These are phyloP conservation scores for Drosophila neutralis DNA, from an alignment of 2,888 invertebrate species.

Conservation along the genomic window DNA sequence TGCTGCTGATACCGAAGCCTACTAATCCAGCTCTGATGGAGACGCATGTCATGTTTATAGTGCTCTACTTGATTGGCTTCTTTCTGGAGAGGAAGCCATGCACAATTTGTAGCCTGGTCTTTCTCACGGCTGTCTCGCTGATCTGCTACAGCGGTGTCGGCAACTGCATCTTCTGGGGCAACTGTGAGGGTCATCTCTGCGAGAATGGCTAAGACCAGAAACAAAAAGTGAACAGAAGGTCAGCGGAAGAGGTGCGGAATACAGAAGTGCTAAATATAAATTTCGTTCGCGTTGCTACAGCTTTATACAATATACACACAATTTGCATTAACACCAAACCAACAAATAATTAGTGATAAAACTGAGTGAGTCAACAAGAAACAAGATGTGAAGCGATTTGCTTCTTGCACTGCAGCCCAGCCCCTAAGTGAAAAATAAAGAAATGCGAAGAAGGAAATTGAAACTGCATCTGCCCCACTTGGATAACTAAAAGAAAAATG, in stretches of 20 bases:
- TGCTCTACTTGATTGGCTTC: conserved; percentile 97
- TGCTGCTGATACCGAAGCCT: conserved; percentile 98
- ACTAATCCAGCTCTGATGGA: conserved; percentile 97
- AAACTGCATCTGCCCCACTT: conserved; percentile 23
- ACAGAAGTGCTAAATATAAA: conserved; percentile 36
- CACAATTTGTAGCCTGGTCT: conserved; percentile 98
- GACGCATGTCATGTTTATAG: conserved; percentile 99
- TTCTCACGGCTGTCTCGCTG: conserved; percentile 95
- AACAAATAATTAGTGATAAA: conserved; percentile 65
- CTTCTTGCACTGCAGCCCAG: neutral
- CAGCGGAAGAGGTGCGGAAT: conserved; percentile 30
- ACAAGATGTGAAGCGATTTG: conserved; percentile 11
- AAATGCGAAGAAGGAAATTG: neutral
- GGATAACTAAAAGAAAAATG: conserved; percentile 15
- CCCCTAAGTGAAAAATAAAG: conserved; percentile 7
- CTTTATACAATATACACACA: conserved; percentile 52
- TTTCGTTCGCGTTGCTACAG: conserved; percentile 57
- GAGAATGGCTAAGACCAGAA: conserved; percentile 84
- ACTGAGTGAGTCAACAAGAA: conserved; percentile 66
- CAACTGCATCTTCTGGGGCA: conserved; percentile 96
- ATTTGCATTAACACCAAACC: conserved; percentile 52
- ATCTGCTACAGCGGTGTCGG: conserved; percentile 98
- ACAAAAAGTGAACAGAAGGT: conserved; percentile 11
- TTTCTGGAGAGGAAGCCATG: conserved; percentile 98
- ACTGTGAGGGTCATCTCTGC: conserved; percentile 89